A percentile compares a stretch with the other conserved stretches of the same genome.
phyloP scores from a whole-genome alignment of 2,888 invertebrate species.

The Latrodectus elegans region DNA sequence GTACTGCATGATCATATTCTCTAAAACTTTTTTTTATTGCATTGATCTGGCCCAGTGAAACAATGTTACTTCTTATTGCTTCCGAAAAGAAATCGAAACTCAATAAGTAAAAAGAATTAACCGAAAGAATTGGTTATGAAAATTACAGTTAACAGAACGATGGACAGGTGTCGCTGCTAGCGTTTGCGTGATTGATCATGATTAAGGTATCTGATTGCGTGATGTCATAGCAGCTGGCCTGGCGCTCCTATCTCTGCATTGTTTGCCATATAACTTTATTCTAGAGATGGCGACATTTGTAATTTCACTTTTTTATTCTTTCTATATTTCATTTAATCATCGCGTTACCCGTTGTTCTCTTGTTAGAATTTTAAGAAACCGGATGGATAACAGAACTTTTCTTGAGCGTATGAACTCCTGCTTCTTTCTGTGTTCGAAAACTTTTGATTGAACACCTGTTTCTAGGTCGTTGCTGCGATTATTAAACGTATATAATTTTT shows the following conservation, averaged over 20 bases:
- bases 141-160: conserved; percentile 11
- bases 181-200: conserved; percentile 1
- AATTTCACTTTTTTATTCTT: not conserved
- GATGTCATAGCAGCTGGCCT: not conserved
- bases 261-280: not conserved
- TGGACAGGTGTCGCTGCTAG: conserved; percentile 30
- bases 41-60: conserved; percentile 31
- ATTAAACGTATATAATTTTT: no score
- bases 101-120: conserved; percentile 2
- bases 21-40: conserved; percentile 1
- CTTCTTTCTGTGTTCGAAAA: not conserved
- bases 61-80: conserved; percentile 19
- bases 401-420: not conserved
- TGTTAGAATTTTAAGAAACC: not conserved
- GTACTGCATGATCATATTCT: conserved; percentile 12
- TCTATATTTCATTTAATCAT: not conserved
- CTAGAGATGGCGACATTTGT: not conserved
- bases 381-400: not conserved
- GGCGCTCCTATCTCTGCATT: not conserved
- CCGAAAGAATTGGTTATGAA: not conserved
- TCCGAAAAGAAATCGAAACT: not conserved
- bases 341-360: not conserved
- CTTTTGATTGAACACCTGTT: conserved; percentile 2
- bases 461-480: not conserved
- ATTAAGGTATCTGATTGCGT: not conserved